Conservation (phyloP, 2,888 invertebrate species). For the Deilephila elpenor region DNA sequence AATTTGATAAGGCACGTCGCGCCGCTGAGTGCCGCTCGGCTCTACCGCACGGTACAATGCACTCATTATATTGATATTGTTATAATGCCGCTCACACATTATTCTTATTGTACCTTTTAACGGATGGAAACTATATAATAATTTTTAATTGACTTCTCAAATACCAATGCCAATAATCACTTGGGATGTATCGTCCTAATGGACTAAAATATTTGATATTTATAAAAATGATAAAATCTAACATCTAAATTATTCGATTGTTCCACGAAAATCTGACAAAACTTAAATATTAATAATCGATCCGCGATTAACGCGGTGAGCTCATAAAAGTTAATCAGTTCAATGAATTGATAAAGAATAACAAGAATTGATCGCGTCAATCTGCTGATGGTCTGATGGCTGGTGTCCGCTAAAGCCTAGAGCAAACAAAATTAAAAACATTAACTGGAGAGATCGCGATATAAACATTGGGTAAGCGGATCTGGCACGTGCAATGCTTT, state of each 20-base stretch:
- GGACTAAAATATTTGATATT: too few species aligned
- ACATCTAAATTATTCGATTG: not conserved
- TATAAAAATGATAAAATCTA: not conserved
- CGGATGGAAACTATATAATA: too few species aligned
- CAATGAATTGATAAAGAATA: constrained; percentile 25
- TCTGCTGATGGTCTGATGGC: too few species aligned
- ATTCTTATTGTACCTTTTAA: not conserved
- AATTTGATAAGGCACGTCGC: constrained; percentile 67
- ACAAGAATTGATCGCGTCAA: constrained; percentile 23
- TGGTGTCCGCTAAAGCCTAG: constrained; percentile 35
- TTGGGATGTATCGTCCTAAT: too few species aligned
- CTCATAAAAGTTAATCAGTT: constrained; percentile 28
- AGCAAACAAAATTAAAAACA: constrained; percentile 42
- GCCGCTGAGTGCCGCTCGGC: not conserved
- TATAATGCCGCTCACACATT: constrained; percentile 5
- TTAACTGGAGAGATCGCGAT: constrained; percentile 57
- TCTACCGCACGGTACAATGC: constrained; percentile 37
- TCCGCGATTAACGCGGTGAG: constrained; percentile 22
- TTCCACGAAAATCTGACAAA: constrained; percentile 3
- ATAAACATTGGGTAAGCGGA: constrained; percentile 76
- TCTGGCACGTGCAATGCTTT: constrained; percentile 80
- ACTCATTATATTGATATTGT: constrained; percentile 36
- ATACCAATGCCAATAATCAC: too few species aligned
- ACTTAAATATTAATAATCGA: constrained; percentile 21
- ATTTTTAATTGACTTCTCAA: too few species aligned